Conservation (phyloP, 2,888 invertebrate genomes). For the Magallana nippona region DNA sequence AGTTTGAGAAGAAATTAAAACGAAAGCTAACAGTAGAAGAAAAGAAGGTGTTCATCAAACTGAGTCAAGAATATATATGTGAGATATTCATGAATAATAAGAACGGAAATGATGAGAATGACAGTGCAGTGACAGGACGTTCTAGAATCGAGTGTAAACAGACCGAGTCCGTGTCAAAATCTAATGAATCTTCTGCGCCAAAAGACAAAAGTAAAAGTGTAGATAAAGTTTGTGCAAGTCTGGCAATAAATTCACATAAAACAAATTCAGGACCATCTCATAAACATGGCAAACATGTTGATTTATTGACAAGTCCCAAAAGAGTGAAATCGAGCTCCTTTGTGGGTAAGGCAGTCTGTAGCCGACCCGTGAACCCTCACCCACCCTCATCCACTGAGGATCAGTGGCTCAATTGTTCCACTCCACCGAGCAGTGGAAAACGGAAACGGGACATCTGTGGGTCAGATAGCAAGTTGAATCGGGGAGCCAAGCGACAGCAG, state of each 20-base stretch:
- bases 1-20: conserved; percentile 68
- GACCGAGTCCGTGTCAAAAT: background rate
- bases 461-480: background rate
- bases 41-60: conserved; percentile 63
- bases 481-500: conserved; percentile 8
- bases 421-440: conserved; percentile 31
- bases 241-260: background rate
- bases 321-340: conserved; percentile 7
- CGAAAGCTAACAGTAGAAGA: conserved; percentile 69
- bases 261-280: background rate
- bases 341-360: background rate
- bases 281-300: background rate
- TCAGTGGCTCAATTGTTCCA: conserved; percentile 32
- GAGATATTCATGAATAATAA: conserved; percentile 52
- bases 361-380: background rate
- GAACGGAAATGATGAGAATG: conserved; percentile 15
- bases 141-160: background rate
- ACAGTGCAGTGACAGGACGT: no score
- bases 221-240: background rate
- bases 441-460: conserved; percentile 31
- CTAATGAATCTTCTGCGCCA: background rate
- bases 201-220: background rate
- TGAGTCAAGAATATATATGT: conserved; percentile 53
- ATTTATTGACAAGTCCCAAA: conserved; percentile 37
- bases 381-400: conserved; percentile 3